A percentile compares a stretch with the other conserved stretches of the same genome.
Evolutionary conservation across 2,113 vertebrate species (phyloP).

Genomic region (Tenrec ecaudatus): DNA sequence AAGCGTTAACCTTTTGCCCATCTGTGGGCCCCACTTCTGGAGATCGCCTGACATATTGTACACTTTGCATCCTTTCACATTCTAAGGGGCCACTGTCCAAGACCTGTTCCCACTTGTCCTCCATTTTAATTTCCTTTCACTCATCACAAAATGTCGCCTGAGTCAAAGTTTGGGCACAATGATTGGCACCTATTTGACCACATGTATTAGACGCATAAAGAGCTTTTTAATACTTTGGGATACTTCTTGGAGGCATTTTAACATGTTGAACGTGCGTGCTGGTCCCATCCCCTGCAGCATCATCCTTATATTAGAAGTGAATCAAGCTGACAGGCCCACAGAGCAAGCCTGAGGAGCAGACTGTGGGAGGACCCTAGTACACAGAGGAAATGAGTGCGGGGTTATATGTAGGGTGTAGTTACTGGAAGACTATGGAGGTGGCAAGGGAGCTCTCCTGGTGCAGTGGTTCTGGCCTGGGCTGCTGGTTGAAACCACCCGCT

Average conservation of each 20-base stretch:
- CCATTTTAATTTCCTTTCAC: neutral
- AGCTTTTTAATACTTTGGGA: neutral
- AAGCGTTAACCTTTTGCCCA: neutral
- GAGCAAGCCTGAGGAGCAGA: neutral
- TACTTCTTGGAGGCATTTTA: neutral
- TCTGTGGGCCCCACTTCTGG: neutral
- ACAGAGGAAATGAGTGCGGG: neutral
- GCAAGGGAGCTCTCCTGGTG: no score
- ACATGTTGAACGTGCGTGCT: neutral
- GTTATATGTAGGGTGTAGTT: neutral
- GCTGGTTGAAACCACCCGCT: no score
- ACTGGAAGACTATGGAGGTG: neutral
- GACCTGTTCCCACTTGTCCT: neutral
- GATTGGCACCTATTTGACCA: no score
- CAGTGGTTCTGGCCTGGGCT: no score
- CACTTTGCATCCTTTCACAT: no score
- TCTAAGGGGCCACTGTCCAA: rapidly evolving
- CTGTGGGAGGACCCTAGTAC: neutral
- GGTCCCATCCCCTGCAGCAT: rapidly evolving
- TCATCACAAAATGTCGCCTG: neutral
- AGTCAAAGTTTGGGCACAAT: neutral
- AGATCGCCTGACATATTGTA: rapidly evolving
- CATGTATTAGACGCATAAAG: neutral
- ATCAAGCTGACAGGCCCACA: neutral
- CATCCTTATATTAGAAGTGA: neutral